Evolutionary conservation across 92 coral and sea anemone genomes (phyloP), one percentile per base, ranked within the genome.

Genomic region (Parazoanthus darwini): DNA sequence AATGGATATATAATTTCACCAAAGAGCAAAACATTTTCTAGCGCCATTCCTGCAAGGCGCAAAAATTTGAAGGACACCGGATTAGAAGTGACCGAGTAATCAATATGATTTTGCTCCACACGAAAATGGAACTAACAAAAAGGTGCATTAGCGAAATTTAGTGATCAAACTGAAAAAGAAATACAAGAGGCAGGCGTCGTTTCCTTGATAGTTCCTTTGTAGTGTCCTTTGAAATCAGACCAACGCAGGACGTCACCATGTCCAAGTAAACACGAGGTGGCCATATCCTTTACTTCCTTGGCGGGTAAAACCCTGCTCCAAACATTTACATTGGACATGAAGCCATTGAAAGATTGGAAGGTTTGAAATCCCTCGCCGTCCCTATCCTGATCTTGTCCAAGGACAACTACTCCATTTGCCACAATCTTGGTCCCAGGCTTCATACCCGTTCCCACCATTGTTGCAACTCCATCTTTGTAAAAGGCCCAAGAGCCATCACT

Each of bases 351-450:
- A 16, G 87, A 33, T 36, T 90, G 90, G 0, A 1, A 13, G 1
- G 77, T 0, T 0, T 58, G 26, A 36, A 87, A 90, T 26, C 82
- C 76, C 0, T 88, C 92, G 1, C 88, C 85, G 18, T 54, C 82
- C 1, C 11, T 11, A 51, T 88, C 93, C 58, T 91, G 93, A 14
- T 91, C 93, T 75, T 91, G 93, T 5, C 91, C 93, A 22, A 91
- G 82, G n/a, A 88, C 74, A 16, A 91, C 16, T 23, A 79, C 23
- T 0, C 93, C 93, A 10, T 81, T 88, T 20, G 79, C 80, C 2
- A 50, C 54, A 14, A 82, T 82, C 37, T 75, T 74, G 82, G 82
- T 73, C 37, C 93, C 93, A 54, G 23, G 59, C 78, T 74, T 75
- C 8, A 22, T 26, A 15, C 81, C 79, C 10, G 66, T 74, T 8